Percentiles rank a stretch among this genome's conserved stretches.
Conservation (phyloP, 1,140 invertebrate genomes). For the Drosophila tristis region DNA sequence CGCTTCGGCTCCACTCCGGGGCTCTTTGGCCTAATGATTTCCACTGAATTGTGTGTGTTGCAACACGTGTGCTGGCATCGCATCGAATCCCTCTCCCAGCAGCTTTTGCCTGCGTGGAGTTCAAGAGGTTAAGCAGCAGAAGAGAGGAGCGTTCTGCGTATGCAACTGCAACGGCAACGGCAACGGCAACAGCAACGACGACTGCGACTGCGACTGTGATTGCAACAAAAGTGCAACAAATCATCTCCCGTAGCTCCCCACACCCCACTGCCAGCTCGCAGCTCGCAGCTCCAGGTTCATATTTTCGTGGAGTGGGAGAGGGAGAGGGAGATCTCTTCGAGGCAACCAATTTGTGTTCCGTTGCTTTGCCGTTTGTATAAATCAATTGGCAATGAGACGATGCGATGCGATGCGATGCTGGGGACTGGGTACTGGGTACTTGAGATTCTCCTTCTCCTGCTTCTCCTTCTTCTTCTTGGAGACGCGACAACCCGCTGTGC, state of each 20-base stretch:
- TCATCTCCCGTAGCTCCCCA: constrained; percentile 54
- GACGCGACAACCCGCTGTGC: constrained; percentile 73
- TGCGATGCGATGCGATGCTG: neutral
- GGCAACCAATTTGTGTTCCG: constrained; percentile 80
- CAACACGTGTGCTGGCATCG: constrained; percentile 8
- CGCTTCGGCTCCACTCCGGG: too few species aligned
- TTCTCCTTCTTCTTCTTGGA: constrained; percentile 16
- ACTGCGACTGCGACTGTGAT: constrained; percentile 51
- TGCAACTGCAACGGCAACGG: constrained; percentile 42
- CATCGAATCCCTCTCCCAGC: constrained; percentile 57
- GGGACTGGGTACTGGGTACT: constrained; percentile 3
- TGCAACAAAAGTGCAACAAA: constrained; percentile 70
- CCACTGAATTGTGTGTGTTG: too few species aligned
- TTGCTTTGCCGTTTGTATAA: constrained; percentile 82
- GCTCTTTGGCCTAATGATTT: too few species aligned
- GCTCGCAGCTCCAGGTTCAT: neutral
- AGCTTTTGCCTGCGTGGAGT: constrained; percentile 22
- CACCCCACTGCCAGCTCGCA: constrained; percentile 1
- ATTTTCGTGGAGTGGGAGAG: too few species aligned
- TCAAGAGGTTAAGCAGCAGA: constrained; percentile 72
- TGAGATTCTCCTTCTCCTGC: neutral
- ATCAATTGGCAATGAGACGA: constrained; percentile 70
- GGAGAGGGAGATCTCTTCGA: constrained; percentile 48
- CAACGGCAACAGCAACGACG: constrained; percentile 15
- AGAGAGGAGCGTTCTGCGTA: constrained; percentile 64